A percentile compares a stretch with the other conserved stretches of the same genome.
Conservation (phyloP, 2,797 vertebrate genomes). For the Tokudaia muenninki region DNA sequence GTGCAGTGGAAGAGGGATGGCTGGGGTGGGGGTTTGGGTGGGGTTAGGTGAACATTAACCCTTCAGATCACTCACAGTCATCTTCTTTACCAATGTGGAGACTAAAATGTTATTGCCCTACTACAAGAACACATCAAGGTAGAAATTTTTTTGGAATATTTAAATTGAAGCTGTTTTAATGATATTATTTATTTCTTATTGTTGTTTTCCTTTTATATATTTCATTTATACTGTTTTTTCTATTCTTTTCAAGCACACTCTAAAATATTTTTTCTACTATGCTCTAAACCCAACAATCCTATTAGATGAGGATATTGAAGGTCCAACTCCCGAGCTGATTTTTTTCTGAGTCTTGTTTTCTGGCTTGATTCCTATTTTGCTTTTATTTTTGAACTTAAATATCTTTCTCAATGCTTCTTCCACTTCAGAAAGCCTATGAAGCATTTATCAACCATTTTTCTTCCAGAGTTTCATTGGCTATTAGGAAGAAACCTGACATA, state of each 20-base stretch:
- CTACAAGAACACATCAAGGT: not conserved
- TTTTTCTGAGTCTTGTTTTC: constrained; percentile 24
- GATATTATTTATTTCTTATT: not conserved
- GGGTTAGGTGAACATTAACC: not conserved
- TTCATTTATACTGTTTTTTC: not conserved
- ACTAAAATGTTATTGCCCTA: not conserved
- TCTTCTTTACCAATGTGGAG: not conserved
- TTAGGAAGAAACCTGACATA: not conserved
- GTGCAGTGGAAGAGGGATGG: accelerated
- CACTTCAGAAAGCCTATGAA: not conserved
- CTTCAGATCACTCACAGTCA: not conserved
- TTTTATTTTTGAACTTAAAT: not conserved
- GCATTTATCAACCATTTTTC: not conserved
- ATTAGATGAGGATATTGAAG: not conserved
- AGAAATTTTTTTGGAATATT: not conserved
- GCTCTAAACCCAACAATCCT: not conserved
- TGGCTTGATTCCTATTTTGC: not conserved
- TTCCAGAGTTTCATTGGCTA: not conserved
- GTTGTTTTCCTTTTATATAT: not conserved
- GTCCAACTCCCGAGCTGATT: not conserved
- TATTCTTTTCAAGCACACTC: not conserved
- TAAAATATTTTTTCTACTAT: not conserved
- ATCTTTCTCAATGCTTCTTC: not conserved
- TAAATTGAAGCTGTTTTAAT: not conserved
- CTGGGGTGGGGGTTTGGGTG: not conserved